Percentiles rank a stretch among this genome's conserved stretches.
These are phyloP conservation scores for Meloidogyne exigua DNA, from an alignment of 1,140 invertebrate genomes.

Conservation along the genomic window DNA sequence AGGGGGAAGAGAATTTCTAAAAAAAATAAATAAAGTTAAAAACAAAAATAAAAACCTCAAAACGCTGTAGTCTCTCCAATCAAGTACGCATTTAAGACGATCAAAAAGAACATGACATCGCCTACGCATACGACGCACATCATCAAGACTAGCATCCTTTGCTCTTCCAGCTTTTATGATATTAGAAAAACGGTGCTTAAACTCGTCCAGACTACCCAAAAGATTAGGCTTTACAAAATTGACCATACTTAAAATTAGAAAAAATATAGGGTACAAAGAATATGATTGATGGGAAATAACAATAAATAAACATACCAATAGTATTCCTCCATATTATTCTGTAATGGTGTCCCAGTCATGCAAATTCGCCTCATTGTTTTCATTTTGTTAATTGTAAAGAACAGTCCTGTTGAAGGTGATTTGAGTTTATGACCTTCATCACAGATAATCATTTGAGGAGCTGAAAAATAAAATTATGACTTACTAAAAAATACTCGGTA, in stretches of 20 bases:
- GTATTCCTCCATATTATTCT: constrained; percentile 67
- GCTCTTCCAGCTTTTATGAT: constrained; percentile 66
- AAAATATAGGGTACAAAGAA: no score
- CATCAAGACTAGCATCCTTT: constrained; percentile 47
- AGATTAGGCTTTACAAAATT: constrained; percentile 67
- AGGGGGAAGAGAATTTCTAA: constrained; percentile 79
- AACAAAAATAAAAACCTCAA: not conserved
- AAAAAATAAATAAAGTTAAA: not conserved
- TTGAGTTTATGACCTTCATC: constrained; percentile 68
- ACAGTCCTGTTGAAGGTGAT: constrained; percentile 64
- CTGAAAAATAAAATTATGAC: constrained; percentile 45
- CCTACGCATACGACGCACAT: constrained; percentile 52
- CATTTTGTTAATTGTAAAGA: constrained; percentile 65
- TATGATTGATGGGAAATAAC: no score
- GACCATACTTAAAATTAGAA: constrained; percentile 62
- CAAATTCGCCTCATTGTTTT: constrained; percentile 64
- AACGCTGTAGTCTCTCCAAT: constrained; percentile 47
- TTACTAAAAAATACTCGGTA: no score
- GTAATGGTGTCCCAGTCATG: constrained; percentile 67
- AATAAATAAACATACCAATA: constrained; percentile 51
- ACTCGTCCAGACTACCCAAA: constrained; percentile 67
- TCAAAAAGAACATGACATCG: constrained; percentile 61
- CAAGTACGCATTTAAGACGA: constrained; percentile 59
- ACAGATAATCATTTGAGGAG: constrained; percentile 67
- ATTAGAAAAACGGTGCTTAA: constrained; percentile 78